Base-by-base conservation (phyloP, 1,140 invertebrate genomes). In the Dendrolimus punctatus region DNA sequence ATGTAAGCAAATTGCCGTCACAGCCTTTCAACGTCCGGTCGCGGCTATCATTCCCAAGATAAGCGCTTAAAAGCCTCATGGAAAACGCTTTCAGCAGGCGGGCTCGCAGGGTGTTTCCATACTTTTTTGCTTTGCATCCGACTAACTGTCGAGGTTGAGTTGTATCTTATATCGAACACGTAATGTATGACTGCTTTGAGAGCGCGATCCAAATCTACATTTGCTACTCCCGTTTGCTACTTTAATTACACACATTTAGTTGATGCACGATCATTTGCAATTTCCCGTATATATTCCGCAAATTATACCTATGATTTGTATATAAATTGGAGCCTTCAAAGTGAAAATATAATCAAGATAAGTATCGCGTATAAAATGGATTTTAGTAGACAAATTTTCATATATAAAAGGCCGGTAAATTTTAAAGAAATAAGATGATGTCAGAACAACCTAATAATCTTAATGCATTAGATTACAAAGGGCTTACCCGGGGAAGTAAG, bases 1-100 rank as follows among this genome's bases (percentile, higher is more conserved):
- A 85, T 85, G 81, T 81, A 85, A 78, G 81, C 75, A 85, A 85
- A 85, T 85, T 85, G 79, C 78, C 80, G 75, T 81, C 78, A 71
- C 68, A 71, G 76, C 78, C 78, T 82, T 80, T 80, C 77, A 80
- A 63, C 73, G 73, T 73, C 78, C 78, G 81, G 76, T 68, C 73
- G 71, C 64, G 78, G 75, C 76, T 85, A 85, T 82, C 81, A 82
- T 82, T 82, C 78, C 69, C 77, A 81, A 81, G 81, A 85, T 83
- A 81, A 85, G 78, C 79, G 80, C 76, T 85, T 85, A 85, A 85
- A 85, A 85, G 80, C 81, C 75, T 77, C 69, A 69, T 71, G 75
- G 71, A 82, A 79, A 82, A 71, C 70, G 76, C 76, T 83, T 83
- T 81, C 74, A 81, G 73, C 70, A 76, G 72, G 68, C 73, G 60